phyloP scores from a whole-genome alignment of 2,113 vertebrate species.

The Ellobius talpinus region DNA sequence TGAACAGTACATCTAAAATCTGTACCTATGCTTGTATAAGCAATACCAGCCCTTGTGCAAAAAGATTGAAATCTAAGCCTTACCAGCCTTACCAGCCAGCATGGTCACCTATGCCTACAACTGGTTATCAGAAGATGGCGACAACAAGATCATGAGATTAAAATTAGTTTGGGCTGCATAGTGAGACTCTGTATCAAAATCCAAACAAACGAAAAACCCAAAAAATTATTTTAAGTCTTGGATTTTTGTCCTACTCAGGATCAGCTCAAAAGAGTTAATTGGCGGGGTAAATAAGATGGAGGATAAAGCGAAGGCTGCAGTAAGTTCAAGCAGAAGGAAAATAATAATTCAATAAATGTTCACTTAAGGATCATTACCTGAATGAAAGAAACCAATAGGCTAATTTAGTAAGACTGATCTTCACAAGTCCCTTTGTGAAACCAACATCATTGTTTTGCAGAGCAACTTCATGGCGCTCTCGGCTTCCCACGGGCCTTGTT shows the following conservation, averaged over 20 bases:
- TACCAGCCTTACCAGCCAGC: background rate
- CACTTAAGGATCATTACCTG: background rate
- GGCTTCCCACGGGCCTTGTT: background rate
- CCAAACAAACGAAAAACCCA: background rate
- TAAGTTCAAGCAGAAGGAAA: background rate
- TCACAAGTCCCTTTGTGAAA: conserved; percentile 2
- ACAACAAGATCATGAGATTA: background rate
- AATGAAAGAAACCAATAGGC: background rate
- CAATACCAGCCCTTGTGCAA: background rate
- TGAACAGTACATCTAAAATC: background rate
- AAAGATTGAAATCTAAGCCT: background rate
- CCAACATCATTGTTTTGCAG: background rate
- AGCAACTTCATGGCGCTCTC: background rate
- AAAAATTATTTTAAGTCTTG: background rate
- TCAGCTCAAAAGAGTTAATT: background rate
- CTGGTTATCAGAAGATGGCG: no score
- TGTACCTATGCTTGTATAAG: background rate
- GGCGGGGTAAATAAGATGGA: background rate
- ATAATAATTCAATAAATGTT: background rate
- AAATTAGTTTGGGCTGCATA: background rate
- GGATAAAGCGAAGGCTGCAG: background rate
- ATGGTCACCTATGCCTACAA: background rate
- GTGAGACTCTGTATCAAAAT: background rate
- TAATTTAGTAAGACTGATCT: background rate
- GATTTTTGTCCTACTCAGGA: background rate